phyloP scores from a whole-genome alignment of 1,140 invertebrate genomes.

The Fopius arisanus region DNA sequence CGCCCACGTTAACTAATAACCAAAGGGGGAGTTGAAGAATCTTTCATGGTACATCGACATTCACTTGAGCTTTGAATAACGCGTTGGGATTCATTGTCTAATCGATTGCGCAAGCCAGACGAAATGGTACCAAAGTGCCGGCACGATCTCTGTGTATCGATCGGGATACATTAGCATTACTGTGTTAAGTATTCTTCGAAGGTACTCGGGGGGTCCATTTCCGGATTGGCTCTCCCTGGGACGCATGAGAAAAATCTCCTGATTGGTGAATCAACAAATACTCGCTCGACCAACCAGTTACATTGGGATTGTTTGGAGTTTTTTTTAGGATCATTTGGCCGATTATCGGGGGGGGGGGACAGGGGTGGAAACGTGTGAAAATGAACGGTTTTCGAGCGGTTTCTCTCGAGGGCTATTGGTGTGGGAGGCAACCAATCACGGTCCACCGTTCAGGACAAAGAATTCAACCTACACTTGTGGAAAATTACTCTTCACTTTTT shows the following conservation, averaged over 20 bases:
- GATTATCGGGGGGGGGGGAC: neutral
- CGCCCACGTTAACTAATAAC: constrained; percentile 1
- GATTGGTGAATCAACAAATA: constrained; percentile 6
- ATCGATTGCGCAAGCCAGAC: neutral
- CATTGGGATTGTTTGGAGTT: neutral
- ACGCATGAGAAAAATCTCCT: neutral
- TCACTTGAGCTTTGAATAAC: neutral
- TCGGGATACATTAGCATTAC: neutral
- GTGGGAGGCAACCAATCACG: neutral
- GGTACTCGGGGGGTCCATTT: neutral
- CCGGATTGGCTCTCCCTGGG: neutral
- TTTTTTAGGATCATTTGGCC: neutral
- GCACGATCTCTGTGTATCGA: constrained; percentile 10
- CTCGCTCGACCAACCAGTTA: neutral
- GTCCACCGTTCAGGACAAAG: neutral
- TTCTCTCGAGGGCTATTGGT: neutral
- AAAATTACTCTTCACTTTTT: no score
- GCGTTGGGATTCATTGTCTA: neutral
- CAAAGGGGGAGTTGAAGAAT: neutral
- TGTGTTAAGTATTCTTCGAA: constrained; percentile 12
- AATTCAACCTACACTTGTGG: neutral
- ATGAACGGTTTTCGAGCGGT: neutral
- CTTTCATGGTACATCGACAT: neutral
- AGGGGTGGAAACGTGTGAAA: constrained; percentile 1
- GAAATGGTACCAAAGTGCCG: constrained; percentile 2